These are phyloP conservation scores for Chionoecetes opilio DNA, from an alignment of 1,140 invertebrate species.

Conservation along the genomic window DNA sequence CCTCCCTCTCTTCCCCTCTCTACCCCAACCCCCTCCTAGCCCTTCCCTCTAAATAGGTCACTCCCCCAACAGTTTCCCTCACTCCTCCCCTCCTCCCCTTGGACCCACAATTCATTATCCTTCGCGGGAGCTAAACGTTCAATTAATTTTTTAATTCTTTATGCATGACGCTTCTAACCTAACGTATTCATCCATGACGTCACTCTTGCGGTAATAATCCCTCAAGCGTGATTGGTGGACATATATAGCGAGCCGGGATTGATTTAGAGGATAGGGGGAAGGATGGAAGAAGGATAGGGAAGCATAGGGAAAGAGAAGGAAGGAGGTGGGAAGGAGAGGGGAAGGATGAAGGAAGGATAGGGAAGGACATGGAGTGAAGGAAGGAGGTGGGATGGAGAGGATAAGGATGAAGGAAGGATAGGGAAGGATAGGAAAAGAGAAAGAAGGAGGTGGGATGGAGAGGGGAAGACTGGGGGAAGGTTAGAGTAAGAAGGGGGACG, in stretches of 20 bases:
- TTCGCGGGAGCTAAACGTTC: background rate
- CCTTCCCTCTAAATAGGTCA: background rate
- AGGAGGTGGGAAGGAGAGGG: no score
- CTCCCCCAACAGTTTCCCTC: background rate
- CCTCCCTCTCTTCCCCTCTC: background rate
- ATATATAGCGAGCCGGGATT: background rate
- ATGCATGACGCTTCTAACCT: background rate
- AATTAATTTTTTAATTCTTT: background rate
- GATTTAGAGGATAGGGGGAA: background rate
- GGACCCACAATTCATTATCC: background rate
- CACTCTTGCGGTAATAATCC: background rate
- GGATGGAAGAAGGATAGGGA: no score
- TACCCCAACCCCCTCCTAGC: background rate
- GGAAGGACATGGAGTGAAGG: no score
- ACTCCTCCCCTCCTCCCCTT: background rate
- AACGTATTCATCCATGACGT: conserved; percentile 6
- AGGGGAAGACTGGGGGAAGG: background rate
- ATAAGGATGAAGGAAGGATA: no score
- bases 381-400: background rate
- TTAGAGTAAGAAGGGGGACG: background rate
- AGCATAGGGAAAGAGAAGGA: no score
- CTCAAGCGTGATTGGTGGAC: background rate
- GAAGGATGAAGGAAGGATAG: no score
- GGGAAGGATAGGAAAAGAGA: background rate
- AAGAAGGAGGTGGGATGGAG: background rate